Evolutionary conservation across 2,113 vertebrate genomes (phyloP).

Genomic region (Colossoma macropomum): DNA sequence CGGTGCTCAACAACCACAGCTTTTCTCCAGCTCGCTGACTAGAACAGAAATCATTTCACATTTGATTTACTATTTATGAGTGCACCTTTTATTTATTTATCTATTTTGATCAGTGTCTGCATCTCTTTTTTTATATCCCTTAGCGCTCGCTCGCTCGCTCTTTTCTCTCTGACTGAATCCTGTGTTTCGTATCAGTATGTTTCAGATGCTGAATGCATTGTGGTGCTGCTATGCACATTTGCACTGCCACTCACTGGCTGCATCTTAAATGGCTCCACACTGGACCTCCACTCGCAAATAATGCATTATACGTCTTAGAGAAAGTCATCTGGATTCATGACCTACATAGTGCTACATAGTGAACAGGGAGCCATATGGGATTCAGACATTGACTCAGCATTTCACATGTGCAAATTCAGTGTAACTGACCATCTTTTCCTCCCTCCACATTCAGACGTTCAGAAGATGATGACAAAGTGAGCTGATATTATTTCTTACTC

Average conservation of each 20-base stretch:
- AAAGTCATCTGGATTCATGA: neutral
- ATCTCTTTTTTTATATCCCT: neutral
- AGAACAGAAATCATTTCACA: conserved; percentile 51
- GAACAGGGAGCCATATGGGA: neutral
- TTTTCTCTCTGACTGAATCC: conserved; percentile 43
- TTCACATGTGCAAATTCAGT: neutral
- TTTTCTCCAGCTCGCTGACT: conserved; percentile 25
- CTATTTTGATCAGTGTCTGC: conserved; percentile 45
- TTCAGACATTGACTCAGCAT: neutral
- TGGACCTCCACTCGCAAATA: neutral
- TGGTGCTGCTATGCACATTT: neutral
- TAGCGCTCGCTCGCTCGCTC: conserved; percentile 40
- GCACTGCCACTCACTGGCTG: conserved; percentile 27
- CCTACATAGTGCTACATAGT: neutral
- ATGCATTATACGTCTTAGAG: neutral
- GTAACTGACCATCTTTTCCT: neutral
- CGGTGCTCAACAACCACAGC: neutral
- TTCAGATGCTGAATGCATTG: neutral
- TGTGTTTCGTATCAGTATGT: conserved; percentile 19
- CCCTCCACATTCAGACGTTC: conserved; percentile 3
- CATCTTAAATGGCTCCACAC: neutral
- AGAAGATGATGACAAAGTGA: neutral
- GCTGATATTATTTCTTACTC: no score
- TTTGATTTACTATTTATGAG: conserved; percentile 51
- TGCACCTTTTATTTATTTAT: conserved; percentile 38